phyloP scores from a whole-genome alignment of 30 jellyfish, hydroid and myxozoan species.

The Chrysaora quinquecirrha region DNA sequence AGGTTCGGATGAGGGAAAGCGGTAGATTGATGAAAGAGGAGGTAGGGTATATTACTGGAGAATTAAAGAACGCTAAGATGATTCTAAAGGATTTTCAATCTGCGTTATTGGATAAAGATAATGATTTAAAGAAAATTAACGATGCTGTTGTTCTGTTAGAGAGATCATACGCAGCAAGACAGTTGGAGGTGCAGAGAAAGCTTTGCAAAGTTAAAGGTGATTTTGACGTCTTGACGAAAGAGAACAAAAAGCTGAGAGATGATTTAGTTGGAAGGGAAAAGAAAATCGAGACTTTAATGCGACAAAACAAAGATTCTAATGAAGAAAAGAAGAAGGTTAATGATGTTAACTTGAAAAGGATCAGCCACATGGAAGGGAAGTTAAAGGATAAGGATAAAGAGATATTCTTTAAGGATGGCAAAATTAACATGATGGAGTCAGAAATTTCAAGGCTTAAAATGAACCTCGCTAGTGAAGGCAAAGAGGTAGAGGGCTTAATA shows the following conservation, averaged over 20 bases:
- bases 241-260: not conserved
- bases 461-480: constrained; percentile 23
- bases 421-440: not conserved
- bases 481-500: constrained; percentile 54
- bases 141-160: constrained; percentile 63
- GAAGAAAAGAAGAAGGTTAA: not conserved
- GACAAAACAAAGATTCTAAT: too few species aligned
- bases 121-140: constrained; percentile 52
- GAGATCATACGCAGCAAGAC: constrained; percentile 48
- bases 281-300: not conserved
- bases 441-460: constrained; percentile 18
- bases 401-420: not conserved
- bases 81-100: constrained; percentile 48
- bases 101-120: constrained; percentile 50
- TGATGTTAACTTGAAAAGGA: not conserved
- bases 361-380: not conserved
- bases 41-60: constrained; percentile 24
- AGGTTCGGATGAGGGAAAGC: constrained; percentile 5
- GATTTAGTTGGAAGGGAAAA: constrained; percentile 14
- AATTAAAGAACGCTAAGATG: constrained; percentile 35
- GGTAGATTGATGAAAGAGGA: constrained; percentile 41
- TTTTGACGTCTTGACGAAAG: constrained; percentile 22
- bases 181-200: constrained; percentile 36
- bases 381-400: not conserved
- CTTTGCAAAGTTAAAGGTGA: constrained; percentile 12